Conservation (phyloP, 2,888 invertebrate genomes). For the Cerastis leucographa region DNA sequence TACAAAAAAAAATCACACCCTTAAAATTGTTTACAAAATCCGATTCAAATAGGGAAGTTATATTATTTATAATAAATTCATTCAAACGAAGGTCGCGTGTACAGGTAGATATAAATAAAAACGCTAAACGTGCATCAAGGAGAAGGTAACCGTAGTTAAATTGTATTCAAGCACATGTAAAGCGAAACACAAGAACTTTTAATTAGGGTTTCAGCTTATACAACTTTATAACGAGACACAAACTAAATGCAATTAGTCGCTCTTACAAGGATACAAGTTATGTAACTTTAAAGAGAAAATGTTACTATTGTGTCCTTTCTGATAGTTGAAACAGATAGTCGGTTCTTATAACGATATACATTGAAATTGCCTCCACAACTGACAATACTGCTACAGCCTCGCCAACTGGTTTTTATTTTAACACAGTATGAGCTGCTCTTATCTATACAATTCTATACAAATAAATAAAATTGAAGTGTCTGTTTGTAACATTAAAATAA, state of each 20-base stretch:
- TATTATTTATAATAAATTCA: too few species aligned
- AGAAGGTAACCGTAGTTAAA: constrained; percentile 24
- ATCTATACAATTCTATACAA: too few species aligned
- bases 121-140: not conserved
- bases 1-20: too few species aligned
- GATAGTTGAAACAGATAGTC: not conserved
- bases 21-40: too few species aligned
- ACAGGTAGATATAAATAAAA: not conserved
- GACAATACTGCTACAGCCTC: not conserved
- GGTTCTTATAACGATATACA: not conserved
- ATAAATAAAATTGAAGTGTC: too few species aligned
- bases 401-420: not conserved
- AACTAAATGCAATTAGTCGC: constrained; percentile 73
- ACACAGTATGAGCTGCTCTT: too few species aligned
- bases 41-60: too few species aligned
- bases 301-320: constrained; percentile 7
- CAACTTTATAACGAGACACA: constrained; percentile 79
- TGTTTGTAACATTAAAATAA: too few species aligned
- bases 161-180: constrained; percentile 44
- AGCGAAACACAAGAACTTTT: constrained; percentile 77
- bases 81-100: too few species aligned
- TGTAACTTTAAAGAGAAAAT: constrained; percentile 36
- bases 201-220: constrained; percentile 77
- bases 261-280: constrained; percentile 50
- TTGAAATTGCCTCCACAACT: not conserved